phyloP scores from a whole-genome alignment of 2,888 invertebrate genomes.

The Diaphora mendica region DNA sequence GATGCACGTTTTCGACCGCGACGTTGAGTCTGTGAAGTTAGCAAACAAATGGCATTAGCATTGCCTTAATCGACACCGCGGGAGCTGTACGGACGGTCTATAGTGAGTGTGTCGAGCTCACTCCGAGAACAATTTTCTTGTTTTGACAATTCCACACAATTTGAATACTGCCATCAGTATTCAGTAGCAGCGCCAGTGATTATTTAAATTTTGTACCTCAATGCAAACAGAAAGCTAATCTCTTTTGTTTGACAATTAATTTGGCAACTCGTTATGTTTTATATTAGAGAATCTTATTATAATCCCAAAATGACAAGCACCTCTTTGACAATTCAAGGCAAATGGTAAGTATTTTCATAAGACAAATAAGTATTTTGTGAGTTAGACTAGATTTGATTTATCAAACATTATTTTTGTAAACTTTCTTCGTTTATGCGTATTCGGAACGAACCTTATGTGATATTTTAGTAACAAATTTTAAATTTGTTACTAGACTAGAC shows the following conservation, averaged over 20 bases:
- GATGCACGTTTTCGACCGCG: constrained; percentile 63
- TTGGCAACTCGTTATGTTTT: constrained; percentile 62
- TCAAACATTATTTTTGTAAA: background rate
- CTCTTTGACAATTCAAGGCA: constrained; percentile 44
- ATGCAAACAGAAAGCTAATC: constrained; percentile 71
- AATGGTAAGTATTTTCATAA: constrained; percentile 39
- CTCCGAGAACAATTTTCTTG: constrained; percentile 74
- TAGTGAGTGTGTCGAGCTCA: constrained; percentile 54
- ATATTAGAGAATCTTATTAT: constrained; percentile 53
- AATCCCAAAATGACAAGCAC: constrained; percentile 52
- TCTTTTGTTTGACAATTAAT: constrained; percentile 73
- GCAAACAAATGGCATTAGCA: constrained; percentile 81
- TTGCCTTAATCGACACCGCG: constrained; percentile 78
- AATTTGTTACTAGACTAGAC: no score
- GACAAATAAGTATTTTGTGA: constrained; percentile 14
- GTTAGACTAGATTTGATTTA: background rate
- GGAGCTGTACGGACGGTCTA: constrained; percentile 64
- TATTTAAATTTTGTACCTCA: constrained; percentile 77
- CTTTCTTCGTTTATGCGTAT: background rate
- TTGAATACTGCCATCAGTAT: constrained; percentile 76
- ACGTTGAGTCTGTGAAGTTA: constrained; percentile 69
- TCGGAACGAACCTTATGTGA: background rate
- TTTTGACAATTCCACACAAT: constrained; percentile 74
- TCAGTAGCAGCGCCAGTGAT: constrained; percentile 69
- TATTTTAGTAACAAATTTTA: background rate